Conservation (phyloP, 1,140 invertebrate genomes). For the Psilanteris sp. region DNA sequence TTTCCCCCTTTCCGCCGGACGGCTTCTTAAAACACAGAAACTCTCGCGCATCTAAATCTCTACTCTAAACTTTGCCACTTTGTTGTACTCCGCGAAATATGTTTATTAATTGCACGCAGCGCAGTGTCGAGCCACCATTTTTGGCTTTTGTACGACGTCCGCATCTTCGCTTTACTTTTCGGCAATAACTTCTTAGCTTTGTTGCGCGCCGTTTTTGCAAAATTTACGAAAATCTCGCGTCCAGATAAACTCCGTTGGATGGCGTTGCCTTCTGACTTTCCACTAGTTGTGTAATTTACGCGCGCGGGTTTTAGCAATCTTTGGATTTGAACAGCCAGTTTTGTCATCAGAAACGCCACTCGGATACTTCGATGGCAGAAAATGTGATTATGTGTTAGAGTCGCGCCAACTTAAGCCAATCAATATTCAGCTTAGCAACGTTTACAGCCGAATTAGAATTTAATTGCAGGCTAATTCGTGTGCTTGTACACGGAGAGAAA, state of each 20-base stretch:
- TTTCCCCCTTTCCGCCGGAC: neutral
- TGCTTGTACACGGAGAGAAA: no score
- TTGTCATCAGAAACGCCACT: no score
- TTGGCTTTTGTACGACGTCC: constrained; percentile 57
- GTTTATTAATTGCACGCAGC: constrained; percentile 69
- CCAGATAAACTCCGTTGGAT: constrained; percentile 23
- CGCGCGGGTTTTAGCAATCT: no score
- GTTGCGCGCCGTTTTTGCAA: constrained; percentile 48
- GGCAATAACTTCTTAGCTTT: constrained; percentile 54
- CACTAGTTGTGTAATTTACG: no score
- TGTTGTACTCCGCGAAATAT: constrained; percentile 67
- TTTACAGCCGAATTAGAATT: no score
- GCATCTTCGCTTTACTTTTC: constrained; percentile 48
- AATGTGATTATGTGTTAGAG: no score
- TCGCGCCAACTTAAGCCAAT: no score
- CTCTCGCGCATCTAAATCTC: constrained; percentile 66
- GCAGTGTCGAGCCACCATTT: constrained; percentile 56
- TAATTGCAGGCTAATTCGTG: no score
- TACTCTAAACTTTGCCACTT: constrained; percentile 68
- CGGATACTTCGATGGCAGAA: no score
- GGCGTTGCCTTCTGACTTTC: no score
- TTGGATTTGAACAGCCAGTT: no score
- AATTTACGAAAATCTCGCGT: constrained; percentile 17
- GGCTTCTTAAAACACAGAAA: constrained; percentile 69
- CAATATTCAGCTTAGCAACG: no score